These are phyloP conservation scores for Dallia pectoralis DNA, from an alignment of 2,797 vertebrate species.

Conservation along the genomic window DNA sequence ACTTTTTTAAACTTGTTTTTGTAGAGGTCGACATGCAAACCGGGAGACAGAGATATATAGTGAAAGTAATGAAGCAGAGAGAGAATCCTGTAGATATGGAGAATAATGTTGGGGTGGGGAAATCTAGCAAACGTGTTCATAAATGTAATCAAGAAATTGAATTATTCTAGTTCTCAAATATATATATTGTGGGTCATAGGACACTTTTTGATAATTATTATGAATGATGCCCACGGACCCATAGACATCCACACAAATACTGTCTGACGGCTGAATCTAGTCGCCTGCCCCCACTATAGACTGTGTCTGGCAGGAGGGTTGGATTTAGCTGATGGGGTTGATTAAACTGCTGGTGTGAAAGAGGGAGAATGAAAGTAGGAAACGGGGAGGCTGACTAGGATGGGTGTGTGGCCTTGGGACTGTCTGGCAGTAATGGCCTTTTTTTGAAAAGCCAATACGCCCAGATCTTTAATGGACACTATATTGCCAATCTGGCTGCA, in stretches of 20 bases:
- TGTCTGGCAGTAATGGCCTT: constrained; percentile 9
- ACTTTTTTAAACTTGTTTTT: constrained; percentile 22
- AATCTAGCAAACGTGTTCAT: too few species aligned
- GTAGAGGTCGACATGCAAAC: constrained; percentile 57
- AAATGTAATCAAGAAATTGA: too few species aligned
- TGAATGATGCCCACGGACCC: too few species aligned
- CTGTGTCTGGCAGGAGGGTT: constrained; percentile 47
- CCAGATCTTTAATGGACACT: constrained; percentile 58
- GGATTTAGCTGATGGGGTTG: constrained; percentile 56
- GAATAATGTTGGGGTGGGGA: background rate
- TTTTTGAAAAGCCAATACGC: constrained; percentile 44
- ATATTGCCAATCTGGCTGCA: constrained; percentile 31
- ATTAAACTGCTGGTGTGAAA: constrained; percentile 65
- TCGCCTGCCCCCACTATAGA: background rate
- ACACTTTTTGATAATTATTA: too few species aligned
- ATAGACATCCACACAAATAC: too few species aligned
- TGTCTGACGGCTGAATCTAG: too few species aligned
- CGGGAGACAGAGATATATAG: constrained; percentile 44
- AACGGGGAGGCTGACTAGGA: constrained; percentile 20
- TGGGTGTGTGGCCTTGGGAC: constrained; percentile 16
- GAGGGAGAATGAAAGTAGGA: constrained; percentile 59
- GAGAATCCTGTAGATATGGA: background rate
- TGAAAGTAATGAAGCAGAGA: constrained; percentile 21
- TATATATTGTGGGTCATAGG: too few species aligned
- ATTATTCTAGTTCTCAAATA: too few species aligned